Base-by-base conservation (phyloP, 2,797 vertebrate genomes). In the Adelosebastes latens region DNA sequence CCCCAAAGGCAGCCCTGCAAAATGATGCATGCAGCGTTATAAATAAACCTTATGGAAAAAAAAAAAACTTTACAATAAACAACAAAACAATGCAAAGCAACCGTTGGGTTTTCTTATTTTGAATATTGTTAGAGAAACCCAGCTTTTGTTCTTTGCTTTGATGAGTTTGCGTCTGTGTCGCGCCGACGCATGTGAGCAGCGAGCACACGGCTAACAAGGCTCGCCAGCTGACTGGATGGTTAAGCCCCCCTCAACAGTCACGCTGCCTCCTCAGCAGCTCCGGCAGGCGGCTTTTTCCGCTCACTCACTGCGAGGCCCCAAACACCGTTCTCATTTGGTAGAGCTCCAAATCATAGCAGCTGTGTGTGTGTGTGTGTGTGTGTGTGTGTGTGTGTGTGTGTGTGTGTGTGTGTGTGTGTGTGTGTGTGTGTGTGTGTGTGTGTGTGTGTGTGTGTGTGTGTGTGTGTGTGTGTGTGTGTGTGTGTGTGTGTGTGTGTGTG, bases 21-120 rank as follows among this genome's bases (percentile, higher is more conserved):
- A 95, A 95, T 95, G 94, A 95, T 94, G 94, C 92, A 94, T 94
- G 91, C 88, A 84, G 78, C 69, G 72, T 90, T 94, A 95, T 93
- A 94, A 95, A 94, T 94, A 95, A 94, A 94, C 89, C 80, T 66
- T 80, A 82, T 83, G 79, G 56, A 68, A 82, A 87, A 70, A 42
- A 79, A 76, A 67, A 46, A 6, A 46, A 24, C 49, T 20, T 78
- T 85, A 89, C 77, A 89, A 89, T 86, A 91, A 93, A 89, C 87
- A 91, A 88, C 88, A 87, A 90, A 90, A 87, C 77, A 89, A 90
- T 77, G 72, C 72, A 86, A 88, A 92, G 91, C 86, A 89, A 82
- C 80, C 59, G 32, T 68, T 77, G 73, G 64, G 70, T 77, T 80
- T 81, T 83, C 76, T 64, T 68, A 72, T 74, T 87, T 77, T 65